These are phyloP conservation scores for Pan paniscus DNA, from an alignment of 2,113 vertebrate species.

Conservation along the genomic window DNA sequence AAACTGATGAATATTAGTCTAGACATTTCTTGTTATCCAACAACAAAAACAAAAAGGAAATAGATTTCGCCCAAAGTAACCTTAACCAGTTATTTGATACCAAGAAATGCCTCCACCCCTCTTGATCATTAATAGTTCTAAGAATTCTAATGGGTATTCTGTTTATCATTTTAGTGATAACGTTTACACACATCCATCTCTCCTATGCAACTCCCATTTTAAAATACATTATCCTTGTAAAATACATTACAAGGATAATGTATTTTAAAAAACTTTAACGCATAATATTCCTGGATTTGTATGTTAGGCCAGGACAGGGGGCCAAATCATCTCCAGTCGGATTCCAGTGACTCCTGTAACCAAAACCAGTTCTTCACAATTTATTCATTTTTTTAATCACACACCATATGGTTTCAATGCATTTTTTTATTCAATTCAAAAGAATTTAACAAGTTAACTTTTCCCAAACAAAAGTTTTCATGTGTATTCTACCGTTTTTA, in stretches of 20 bases:
- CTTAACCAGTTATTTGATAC: constrained; percentile 51
- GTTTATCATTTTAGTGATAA: constrained; percentile 50
- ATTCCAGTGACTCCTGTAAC: not conserved
- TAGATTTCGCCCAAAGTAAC: constrained; percentile 49
- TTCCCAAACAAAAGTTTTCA: constrained; percentile 81
- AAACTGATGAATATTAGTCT: not conserved
- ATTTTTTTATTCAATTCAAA: constrained; percentile 85
- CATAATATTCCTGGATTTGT: constrained; percentile 34
- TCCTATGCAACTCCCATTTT: not conserved
- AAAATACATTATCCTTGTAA: constrained; percentile 37
- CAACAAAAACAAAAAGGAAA: not conserved
- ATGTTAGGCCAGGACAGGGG: constrained; percentile 20
- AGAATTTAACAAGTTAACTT: constrained; percentile 80
- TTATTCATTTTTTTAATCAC: constrained; percentile 66
- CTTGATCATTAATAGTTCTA: constrained; percentile 1
- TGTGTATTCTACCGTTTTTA: constrained; percentile 77
- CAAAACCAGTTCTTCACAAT: constrained; percentile 44
- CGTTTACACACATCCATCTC: constrained; percentile 34
- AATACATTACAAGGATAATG: no score
- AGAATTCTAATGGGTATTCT: constrained; percentile 43
- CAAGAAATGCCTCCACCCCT: constrained; percentile 70
- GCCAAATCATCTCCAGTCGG: constrained; percentile 48
- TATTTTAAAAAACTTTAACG: constrained; percentile 8
- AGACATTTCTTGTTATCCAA: constrained; percentile 63
- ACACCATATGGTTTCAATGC: constrained; percentile 71